Percentiles rank a stretch among this genome's conserved stretches.
phyloP scores from a whole-genome alignment of 2,888 invertebrate genomes.

The Watsonalla binaria region DNA sequence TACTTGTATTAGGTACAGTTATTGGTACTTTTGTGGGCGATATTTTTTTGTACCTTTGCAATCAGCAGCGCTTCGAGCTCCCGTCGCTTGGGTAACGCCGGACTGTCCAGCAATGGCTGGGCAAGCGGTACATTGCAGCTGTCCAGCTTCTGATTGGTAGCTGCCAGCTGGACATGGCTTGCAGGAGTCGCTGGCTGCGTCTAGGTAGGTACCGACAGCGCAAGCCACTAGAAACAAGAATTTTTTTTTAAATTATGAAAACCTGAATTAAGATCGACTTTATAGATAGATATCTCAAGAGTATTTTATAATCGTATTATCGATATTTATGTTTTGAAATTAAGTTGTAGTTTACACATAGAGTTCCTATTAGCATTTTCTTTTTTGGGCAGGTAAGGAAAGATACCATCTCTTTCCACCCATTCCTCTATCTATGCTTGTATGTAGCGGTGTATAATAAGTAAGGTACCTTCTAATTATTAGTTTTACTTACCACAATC shows the following conservation, averaged over 20 bases:
- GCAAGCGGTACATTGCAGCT: slow-evolving; percentile 92
- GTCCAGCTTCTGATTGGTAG: slow-evolving; percentile 96
- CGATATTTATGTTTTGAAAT: background rate
- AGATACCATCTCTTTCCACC: no score
- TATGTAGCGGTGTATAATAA: no score
- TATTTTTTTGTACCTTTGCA: slow-evolving; percentile 83
- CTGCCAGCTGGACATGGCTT: slow-evolving; percentile 91
- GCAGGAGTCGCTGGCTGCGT: slow-evolving; percentile 87
- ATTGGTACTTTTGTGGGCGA: background rate
- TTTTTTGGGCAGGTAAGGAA: no score
- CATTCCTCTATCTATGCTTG: no score
- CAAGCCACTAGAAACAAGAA: slow-evolving; percentile 84
- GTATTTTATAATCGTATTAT: no score
- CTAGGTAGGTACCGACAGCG: slow-evolving; percentile 92
- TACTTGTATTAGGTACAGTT: no score
- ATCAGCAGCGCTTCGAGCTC: slow-evolving; percentile 92
- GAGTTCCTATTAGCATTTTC: no score
- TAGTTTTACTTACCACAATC: slow-evolving; percentile 86
- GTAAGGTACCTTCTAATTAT: background rate
- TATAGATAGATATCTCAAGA: no score
- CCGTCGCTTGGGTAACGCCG: slow-evolving; percentile 92
- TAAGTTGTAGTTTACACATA: no score
- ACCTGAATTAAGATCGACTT: background rate
- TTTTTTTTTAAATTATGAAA: background rate
- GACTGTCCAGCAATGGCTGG: slow-evolving; percentile 93